These are phyloP conservation scores for Phoebastria nigripes DNA, from an alignment of 2,797 vertebrate species.

Conservation along the genomic window DNA sequence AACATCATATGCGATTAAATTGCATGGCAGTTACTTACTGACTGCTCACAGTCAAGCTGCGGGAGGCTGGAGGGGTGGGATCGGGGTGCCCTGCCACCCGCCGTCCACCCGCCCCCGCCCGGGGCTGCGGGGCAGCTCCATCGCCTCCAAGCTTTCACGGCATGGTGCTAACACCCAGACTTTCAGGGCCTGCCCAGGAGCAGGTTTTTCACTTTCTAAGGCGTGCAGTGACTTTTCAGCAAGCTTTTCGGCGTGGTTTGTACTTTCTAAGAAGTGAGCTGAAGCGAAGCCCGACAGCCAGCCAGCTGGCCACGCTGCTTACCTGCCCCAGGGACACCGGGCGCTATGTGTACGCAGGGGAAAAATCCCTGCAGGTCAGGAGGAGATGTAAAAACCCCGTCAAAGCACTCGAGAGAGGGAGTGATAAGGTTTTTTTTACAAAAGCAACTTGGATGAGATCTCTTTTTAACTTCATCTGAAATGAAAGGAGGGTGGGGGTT, in stretches of 20 bases:
- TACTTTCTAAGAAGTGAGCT: constrained; percentile 42
- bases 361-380: not conserved
- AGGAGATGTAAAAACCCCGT: not conserved
- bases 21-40: not conserved
- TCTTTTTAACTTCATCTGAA: not conserved
- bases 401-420: not conserved
- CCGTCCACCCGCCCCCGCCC: fast-evolving
- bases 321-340: not conserved
- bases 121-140: fast-evolving
- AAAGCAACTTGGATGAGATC: not conserved
- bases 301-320: not conserved
- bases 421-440: not conserved
- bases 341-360: fast-evolving
- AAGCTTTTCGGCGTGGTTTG: not conserved
- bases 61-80: not conserved
- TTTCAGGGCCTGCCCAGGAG: not conserved
- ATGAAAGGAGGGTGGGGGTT: not conserved
- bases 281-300: not conserved
- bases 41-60: not conserved
- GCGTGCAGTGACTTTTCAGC: not conserved
- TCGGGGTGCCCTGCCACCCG: not conserved
- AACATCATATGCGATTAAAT: not conserved
- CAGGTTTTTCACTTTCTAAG: not conserved
- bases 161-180: fast-evolving
- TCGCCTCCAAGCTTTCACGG: fast-evolving